Conservation (phyloP, 2,888 invertebrate genomes). For the Torymus aiolomorphi region DNA sequence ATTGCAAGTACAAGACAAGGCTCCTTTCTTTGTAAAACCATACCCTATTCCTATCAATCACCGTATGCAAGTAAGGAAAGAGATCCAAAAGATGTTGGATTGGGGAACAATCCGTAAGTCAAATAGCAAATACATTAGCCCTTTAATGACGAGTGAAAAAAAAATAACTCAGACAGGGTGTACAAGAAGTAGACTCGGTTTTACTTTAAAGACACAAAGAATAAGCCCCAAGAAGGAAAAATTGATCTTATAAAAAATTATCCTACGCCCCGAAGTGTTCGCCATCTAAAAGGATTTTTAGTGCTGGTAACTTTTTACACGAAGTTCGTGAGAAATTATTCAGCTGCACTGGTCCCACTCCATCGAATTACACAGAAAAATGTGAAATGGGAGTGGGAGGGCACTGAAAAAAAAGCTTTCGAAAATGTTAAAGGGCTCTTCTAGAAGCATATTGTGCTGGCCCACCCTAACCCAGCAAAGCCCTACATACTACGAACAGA, state of each 20-base stretch:
- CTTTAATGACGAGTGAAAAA: slow-evolving; percentile 23
- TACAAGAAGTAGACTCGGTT: no score
- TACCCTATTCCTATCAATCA: slow-evolving; percentile 26
- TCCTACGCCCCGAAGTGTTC: no score
- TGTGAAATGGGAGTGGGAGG: not conserved
- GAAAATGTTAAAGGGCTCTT: not conserved
- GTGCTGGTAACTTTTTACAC: no score
- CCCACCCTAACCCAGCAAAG: not conserved
- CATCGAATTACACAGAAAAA: no score
- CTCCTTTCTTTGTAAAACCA: slow-evolving; percentile 6
- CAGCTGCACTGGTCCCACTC: no score
- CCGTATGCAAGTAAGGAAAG: slow-evolving; percentile 1
- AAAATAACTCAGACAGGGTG: not conserved
- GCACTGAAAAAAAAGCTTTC: not conserved
- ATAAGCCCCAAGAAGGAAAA: no score
- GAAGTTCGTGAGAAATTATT: no score
- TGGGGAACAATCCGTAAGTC: not conserved
- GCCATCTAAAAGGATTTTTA: no score
- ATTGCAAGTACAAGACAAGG: not conserved
- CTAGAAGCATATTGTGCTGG: not conserved
- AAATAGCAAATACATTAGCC: slow-evolving; percentile 25
- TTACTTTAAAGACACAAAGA: no score
- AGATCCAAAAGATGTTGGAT: slow-evolving; percentile 13
- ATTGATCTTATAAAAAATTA: no score
- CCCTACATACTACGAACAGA: not conserved